These are phyloP conservation scores for Rhyacophila brunnea DNA, from an alignment of 1,140 invertebrate species.

Conservation along the genomic window DNA sequence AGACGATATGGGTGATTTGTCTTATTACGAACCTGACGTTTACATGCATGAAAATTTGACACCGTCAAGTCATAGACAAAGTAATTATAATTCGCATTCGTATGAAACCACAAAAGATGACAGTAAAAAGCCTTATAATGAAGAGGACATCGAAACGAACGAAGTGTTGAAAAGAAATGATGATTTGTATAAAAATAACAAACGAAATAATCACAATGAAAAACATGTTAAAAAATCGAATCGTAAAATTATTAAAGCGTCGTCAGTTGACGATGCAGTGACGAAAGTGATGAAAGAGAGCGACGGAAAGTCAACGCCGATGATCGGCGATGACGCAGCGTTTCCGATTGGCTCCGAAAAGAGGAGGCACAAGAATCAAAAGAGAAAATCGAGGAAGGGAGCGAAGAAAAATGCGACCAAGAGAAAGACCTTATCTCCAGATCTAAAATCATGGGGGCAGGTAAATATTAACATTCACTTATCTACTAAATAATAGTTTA, in stretches of 20 bases:
- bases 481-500: too few species aligned
- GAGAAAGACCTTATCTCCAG: neutral
- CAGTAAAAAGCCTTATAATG: neutral
- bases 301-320: neutral
- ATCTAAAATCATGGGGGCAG: neutral
- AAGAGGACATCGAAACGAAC: neutral
- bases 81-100: slow-evolving; percentile 6
- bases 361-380: slow-evolving; percentile 28
- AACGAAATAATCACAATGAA: neutral
- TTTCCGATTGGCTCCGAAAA: slow-evolving; percentile 3
- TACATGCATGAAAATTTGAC: slow-evolving; percentile 12
- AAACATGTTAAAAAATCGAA: neutral
- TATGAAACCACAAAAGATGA: neutral
- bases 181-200: neutral
- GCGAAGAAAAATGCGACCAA: neutral
- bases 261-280: neutral
- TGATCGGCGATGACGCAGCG: neutral
- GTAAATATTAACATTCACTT: neutral
- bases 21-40: slow-evolving; percentile 25
- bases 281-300: slow-evolving; percentile 15
- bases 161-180: neutral
- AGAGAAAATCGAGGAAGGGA: slow-evolving; percentile 11
- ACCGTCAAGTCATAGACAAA: slow-evolving; percentile 14
- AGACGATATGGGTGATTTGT: slow-evolving; percentile 32
- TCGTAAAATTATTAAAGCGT: neutral